Evolutionary conservation across 2,888 invertebrate genomes (phyloP), one percentile per base, ranked within the genome.

Genomic region (Hydrotaea diabolus): DNA sequence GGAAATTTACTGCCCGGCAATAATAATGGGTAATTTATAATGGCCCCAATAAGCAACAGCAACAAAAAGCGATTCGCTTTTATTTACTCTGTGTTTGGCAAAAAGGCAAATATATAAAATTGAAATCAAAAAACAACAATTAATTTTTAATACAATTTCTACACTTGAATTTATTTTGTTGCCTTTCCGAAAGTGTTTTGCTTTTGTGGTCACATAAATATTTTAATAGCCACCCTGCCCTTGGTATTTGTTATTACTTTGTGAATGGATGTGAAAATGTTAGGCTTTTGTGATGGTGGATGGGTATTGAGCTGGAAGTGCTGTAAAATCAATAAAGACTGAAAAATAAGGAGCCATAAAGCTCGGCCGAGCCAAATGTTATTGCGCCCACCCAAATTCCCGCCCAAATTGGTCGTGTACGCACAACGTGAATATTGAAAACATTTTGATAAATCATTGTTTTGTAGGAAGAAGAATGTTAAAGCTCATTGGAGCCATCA

Each of bases 1-100:
- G 49, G 49, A 71, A 49, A 71, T 71, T 49, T 49, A 49, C 49
- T 71, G 49, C 49, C 46, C 26, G 39, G 21, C 49, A 4, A 46
- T 71, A 71, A 71, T 49, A 71, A 71, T 49, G 49, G 46, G 23
- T 57, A 15, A 71, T 71, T 71, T 71, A 49, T 66, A 15, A 43
- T 71, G 26, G 36, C n/a, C 57, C 11, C 3, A 19, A 69, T 23
- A 66, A 69, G 4, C 39, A 69, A 39, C 15, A 46, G n/a, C 57
- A 59, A 46, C 53, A 21, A 9, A 55, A 59, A 36, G n/a, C 4
- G 36, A 59, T 66, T 66, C 0, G 39, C 0, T 66, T 73, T 55
- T 57, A 36, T 74, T 59, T 23, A 36, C 57, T 19, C 43, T 23
- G 17, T 15, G 9, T 5, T 11, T 11, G 15, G n/a, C 7, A 39